Percentiles rank a stretch among this genome's conserved stretches.
Conservation (phyloP, 2,797 vertebrate genomes). For the Mus minutoides region DNA sequence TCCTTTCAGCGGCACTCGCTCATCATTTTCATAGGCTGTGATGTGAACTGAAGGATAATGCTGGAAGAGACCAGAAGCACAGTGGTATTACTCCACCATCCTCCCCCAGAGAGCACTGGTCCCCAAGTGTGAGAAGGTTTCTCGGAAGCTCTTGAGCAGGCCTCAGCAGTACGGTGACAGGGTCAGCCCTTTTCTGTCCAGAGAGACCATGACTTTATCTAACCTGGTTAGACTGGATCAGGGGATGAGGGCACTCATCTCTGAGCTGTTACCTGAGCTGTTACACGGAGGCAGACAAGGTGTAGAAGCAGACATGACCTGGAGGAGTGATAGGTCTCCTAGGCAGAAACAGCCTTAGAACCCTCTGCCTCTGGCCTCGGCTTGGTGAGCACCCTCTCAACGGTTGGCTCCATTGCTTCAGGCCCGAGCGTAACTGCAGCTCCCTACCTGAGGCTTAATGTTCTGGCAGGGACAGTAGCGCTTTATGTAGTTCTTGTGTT, state of each 20-base stretch:
- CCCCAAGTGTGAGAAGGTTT: not conserved
- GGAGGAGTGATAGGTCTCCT: not conserved
- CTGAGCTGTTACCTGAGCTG: not conserved
- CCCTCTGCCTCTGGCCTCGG: not conserved
- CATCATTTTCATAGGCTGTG: constrained; percentile 92
- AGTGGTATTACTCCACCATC: not conserved
- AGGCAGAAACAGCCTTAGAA: not conserved
- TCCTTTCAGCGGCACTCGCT: constrained; percentile 90
- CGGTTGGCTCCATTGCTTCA: not conserved
- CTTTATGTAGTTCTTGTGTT: constrained; percentile 90
- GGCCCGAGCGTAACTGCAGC: not conserved
- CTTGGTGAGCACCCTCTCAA: not conserved
- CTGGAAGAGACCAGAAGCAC: constrained; percentile 83
- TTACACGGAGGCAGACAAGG: not conserved
- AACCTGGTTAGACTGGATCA: not conserved
- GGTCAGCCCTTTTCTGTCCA: constrained; percentile 8
- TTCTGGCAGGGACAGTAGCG: constrained; percentile 96
- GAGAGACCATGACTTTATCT: not conserved
- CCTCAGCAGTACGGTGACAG: not conserved
- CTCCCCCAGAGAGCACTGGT: not conserved
- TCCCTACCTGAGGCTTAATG: constrained; percentile 94
- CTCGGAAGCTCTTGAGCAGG: not conserved
- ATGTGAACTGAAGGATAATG: constrained; percentile 94
- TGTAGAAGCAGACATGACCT: not conserved
- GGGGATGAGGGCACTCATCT: not conserved